Percentiles rank a stretch among this genome's conserved stretches.
phyloP scores from a whole-genome alignment of 1,140 invertebrate species.

The Drosophila ambigua region DNA sequence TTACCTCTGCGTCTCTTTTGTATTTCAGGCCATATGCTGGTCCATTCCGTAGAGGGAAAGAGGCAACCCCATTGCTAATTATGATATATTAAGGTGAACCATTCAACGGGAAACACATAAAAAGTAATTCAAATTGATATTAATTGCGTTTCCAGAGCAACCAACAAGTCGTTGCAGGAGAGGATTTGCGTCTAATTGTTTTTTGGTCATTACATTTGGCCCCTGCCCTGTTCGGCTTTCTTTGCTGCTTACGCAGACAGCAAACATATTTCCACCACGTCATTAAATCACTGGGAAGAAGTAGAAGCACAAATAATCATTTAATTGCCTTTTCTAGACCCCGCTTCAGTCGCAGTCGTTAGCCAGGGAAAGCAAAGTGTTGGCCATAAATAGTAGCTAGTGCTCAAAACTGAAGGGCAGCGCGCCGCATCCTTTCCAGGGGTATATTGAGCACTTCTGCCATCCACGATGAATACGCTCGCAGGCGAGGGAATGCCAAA shows the following conservation, averaged over 20 bases:
- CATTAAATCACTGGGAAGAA: constrained; percentile 51
- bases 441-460: constrained; percentile 8
- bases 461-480: constrained; percentile 12
- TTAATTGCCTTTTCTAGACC: constrained; percentile 57
- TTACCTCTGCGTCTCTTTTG: background rate
- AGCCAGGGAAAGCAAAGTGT: constrained; percentile 55
- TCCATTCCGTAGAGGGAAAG: background rate
- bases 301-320: constrained; percentile 72
- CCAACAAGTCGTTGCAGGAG: constrained; percentile 11
- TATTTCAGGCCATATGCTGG: constrained; percentile 17
- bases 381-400: constrained; percentile 63
- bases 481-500: constrained; percentile 22
- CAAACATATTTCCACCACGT: constrained; percentile 62
- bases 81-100: constrained; percentile 67
- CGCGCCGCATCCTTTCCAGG: constrained; percentile 20
- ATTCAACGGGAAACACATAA: constrained; percentile 53
- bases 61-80: constrained; percentile 54
- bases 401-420: constrained; percentile 56
- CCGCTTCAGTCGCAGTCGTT: constrained; percentile 34
- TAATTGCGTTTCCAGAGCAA: constrained; percentile 61
- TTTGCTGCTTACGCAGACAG: constrained; percentile 20
- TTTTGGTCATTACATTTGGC: constrained; percentile 58
- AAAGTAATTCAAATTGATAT: constrained; percentile 73
- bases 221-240: background rate
- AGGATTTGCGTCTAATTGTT: constrained; percentile 65